Percentiles rank a stretch among this genome's conserved stretches.
phyloP scores from a whole-genome alignment of 1,140 invertebrate species.

The Sipha flava region DNA sequence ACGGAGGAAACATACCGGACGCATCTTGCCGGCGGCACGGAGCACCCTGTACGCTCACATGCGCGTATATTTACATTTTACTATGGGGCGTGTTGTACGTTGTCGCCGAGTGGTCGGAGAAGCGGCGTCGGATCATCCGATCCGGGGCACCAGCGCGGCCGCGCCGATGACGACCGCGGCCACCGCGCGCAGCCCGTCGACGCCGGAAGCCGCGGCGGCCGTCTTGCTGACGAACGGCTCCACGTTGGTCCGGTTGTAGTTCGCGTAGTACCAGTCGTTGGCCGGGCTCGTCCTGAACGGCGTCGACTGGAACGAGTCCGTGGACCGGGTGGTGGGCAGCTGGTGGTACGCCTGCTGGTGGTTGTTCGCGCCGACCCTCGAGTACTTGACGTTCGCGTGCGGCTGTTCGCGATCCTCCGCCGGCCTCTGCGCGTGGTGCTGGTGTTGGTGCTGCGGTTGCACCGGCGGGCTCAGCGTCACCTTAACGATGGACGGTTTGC shows the following conservation, averaged over 20 bases:
- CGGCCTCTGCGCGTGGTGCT: constrained; percentile 36
- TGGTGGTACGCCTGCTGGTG: constrained; percentile 40
- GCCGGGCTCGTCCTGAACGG: constrained; percentile 9
- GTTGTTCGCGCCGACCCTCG: constrained; percentile 42
- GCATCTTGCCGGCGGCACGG: too few species aligned
- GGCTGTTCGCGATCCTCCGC: constrained; percentile 37
- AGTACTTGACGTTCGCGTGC: constrained; percentile 33
- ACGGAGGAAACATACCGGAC: too few species aligned
- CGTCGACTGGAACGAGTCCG: constrained; percentile 39
- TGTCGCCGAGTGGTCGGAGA: too few species aligned
- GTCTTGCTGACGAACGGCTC: constrained; percentile 53
- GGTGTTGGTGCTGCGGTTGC: constrained; percentile 30
- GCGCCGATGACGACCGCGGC: too few species aligned
- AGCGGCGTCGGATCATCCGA: neutral
- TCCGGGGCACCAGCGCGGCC: neutral
- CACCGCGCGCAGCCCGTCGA: too few species aligned
- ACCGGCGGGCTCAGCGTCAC: constrained; percentile 46
- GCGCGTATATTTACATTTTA: neutral
- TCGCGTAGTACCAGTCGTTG: constrained; percentile 64
- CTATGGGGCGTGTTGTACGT: too few species aligned
- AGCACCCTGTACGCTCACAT: too few species aligned
- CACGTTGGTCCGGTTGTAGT: constrained; percentile 63
- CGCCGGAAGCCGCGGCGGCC: constrained; percentile 44
- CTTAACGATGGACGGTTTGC: constrained; percentile 55
- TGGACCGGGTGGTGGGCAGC: constrained; percentile 43